phyloP scores from a whole-genome alignment of 2,888 invertebrate genomes.

The Muscina levida region DNA sequence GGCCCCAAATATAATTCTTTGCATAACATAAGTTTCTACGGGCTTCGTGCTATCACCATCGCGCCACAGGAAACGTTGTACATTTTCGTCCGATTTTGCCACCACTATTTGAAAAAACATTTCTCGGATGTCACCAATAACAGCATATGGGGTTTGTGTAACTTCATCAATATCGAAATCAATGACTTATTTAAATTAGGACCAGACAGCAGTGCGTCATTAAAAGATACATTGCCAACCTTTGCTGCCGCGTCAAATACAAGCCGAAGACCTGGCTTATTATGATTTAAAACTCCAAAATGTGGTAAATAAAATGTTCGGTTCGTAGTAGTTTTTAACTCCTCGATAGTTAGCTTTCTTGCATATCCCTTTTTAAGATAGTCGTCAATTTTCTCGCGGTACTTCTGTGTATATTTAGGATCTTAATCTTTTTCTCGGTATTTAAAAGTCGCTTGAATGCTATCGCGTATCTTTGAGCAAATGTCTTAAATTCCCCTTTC shows the following conservation, averaged over 20 bases:
- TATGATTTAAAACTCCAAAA: slow-evolving; percentile 26
- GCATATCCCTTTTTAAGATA: slow-evolving; percentile 53
- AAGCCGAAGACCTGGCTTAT: slow-evolving; percentile 48
- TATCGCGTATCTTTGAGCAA: slow-evolving; percentile 60
- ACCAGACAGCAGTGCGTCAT: slow-evolving; percentile 8
- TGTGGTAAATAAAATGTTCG: slow-evolving; percentile 65
- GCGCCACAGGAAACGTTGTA: slow-evolving; percentile 53
- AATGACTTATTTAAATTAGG: slow-evolving; percentile 40
- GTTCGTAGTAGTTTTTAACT: slow-evolving; percentile 64
- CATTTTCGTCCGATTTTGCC: slow-evolving; percentile 43
- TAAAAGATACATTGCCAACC: slow-evolving; percentile 39
- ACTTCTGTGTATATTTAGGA: slow-evolving; percentile 25
- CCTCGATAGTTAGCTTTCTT: background rate
- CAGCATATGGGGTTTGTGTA: slow-evolving; percentile 46
- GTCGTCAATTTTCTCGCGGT: slow-evolving; percentile 35
- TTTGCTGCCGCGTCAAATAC: slow-evolving; percentile 73
- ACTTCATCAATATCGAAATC: slow-evolving; percentile 45
- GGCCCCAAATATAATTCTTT: slow-evolving; percentile 55
- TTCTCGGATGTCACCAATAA: slow-evolving; percentile 45
- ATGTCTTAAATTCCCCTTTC: slow-evolving; percentile 7
- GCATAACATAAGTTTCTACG: slow-evolving; percentile 48
- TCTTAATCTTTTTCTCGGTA: slow-evolving; percentile 56
- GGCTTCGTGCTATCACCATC: slow-evolving; percentile 19
- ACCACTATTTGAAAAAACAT: slow-evolving; percentile 59
- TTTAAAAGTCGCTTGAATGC: slow-evolving; percentile 53